Evolutionary conservation across 2,113 vertebrate species (phyloP), one percentile per base, ranked within the genome.

Genomic region (Excalfactoria chinensis): DNA sequence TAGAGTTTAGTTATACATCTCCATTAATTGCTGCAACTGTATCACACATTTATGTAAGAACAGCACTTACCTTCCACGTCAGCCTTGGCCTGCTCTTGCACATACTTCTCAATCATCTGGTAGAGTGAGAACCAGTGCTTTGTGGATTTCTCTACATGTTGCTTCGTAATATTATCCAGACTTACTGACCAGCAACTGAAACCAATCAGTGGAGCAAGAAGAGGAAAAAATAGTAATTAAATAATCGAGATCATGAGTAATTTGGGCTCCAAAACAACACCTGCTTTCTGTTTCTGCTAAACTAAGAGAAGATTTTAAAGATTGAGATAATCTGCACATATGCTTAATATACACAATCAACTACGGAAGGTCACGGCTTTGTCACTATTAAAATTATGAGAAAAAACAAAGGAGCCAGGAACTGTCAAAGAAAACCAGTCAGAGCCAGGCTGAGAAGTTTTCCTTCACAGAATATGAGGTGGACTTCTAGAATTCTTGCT

Each of bases 81-180:
- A 43, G 96, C 95, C 18, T 89, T 94, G 62, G 93, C 96, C 48
- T 98, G 97, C 11, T 99, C 98, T 77, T 98, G 98, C 86, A 99
- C 96, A 56, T 98, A 98, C 63, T 98, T 97, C 95, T 99, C 99
- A 18, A 99, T 95, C 96, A 99, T 98, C 96, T 99, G 99, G 97
- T 99, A 99, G 91, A 99, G 84, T n/a, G 99, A 99, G 96, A 99
- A 99, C 99, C 99, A 99, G 95, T 98, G 98, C 86, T 97, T 98
- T 64, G 97, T 98, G 21, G 98, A 99, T 86, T 98, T 99, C 95
- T 99, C 98, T 2, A 97, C 93, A 64, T 99, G 98, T 7, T 97
- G 97, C 77, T 98, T 98, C 98, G 98, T 91, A n/a, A 98, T 97
- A 62, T 98, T 99, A 96, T 99, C 99, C 96, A 99, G 97, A 96